These are phyloP conservation scores for Neoseiulus cucumeris DNA, from an alignment of 1,140 invertebrate species.

Conservation along the genomic window DNA sequence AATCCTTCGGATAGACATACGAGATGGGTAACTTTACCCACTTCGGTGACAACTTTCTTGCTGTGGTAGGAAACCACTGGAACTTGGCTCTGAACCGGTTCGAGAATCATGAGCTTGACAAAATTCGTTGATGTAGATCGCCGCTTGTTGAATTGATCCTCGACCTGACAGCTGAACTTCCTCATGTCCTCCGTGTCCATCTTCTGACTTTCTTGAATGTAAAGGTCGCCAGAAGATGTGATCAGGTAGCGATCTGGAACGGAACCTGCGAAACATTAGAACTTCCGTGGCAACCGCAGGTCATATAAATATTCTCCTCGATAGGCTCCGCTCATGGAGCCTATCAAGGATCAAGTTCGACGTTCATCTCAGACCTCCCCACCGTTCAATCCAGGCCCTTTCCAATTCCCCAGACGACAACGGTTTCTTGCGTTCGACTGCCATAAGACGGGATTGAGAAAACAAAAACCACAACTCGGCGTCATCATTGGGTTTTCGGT, in stretches of 20 bases:
- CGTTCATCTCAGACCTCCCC: no score
- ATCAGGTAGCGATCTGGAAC: slow-evolving; percentile 10
- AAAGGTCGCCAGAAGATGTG: slow-evolving; percentile 3
- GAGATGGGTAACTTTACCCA: neutral
- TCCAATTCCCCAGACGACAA: no score
- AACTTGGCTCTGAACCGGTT: slow-evolving; percentile 4
- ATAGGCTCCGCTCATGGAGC: no score
- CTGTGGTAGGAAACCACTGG: slow-evolving; percentile 3
- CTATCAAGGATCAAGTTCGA: no score
- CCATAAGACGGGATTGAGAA: no score
- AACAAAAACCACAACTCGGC: no score
- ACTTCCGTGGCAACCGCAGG: no score
- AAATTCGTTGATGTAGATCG: slow-evolving; percentile 2
- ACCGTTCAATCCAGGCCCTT: no score
- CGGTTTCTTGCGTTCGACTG: no score
- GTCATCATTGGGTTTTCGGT: no score
- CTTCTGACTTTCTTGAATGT: slow-evolving; percentile 9
- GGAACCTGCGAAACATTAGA: neutral
- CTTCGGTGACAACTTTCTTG: slow-evolving; percentile 7
- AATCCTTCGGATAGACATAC: slow-evolving; percentile 8
- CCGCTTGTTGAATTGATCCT: slow-evolving; percentile 5
- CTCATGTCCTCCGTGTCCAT: slow-evolving; percentile 11
- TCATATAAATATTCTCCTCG: no score
- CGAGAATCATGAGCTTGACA: neutral
- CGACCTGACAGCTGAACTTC: slow-evolving; percentile 8